Evolutionary conservation across 2,888 invertebrate genomes (phyloP).

Genomic region (Elegia similella): DNA sequence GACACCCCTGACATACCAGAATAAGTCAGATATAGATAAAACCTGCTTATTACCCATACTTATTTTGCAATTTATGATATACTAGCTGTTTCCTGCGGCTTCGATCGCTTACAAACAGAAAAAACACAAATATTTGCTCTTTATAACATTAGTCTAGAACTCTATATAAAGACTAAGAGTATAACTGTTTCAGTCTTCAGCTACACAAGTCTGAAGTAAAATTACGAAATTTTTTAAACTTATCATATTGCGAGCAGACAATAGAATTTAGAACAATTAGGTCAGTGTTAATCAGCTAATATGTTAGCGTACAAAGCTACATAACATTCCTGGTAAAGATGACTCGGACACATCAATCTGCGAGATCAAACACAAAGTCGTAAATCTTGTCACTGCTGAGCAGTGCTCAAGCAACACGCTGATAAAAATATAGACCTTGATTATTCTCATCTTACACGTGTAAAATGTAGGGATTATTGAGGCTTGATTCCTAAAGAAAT

Average conservation of each 20-base stretch:
- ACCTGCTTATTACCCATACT: too few species aligned
- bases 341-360: conserved; percentile 9
- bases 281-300: conserved; percentile 5
- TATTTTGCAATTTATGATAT: too few species aligned
- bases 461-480: not conserved
- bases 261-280: not conserved
- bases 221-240: too few species aligned
- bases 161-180: too few species aligned
- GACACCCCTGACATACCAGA: too few species aligned
- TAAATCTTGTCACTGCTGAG: not conserved
- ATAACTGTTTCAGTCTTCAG: too few species aligned
- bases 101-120: too few species aligned
- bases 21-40: not conserved
- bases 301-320: not conserved
- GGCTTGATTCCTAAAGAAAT: too few species aligned
- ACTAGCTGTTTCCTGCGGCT: too few species aligned
- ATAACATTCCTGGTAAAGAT: conserved; percentile 8
- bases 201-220: too few species aligned
- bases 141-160: too few species aligned
- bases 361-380: conserved; percentile 1
- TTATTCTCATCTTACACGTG: not conserved
- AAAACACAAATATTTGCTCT: too few species aligned
- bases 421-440: not conserved
- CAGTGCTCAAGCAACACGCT: not conserved
- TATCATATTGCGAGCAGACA: not conserved